Percentiles rank a stretch among this genome's conserved stretches.
These are phyloP conservation scores for Plectrocnemia conspersa DNA, from an alignment of 1,140 invertebrate genomes.

Conservation along the genomic window DNA sequence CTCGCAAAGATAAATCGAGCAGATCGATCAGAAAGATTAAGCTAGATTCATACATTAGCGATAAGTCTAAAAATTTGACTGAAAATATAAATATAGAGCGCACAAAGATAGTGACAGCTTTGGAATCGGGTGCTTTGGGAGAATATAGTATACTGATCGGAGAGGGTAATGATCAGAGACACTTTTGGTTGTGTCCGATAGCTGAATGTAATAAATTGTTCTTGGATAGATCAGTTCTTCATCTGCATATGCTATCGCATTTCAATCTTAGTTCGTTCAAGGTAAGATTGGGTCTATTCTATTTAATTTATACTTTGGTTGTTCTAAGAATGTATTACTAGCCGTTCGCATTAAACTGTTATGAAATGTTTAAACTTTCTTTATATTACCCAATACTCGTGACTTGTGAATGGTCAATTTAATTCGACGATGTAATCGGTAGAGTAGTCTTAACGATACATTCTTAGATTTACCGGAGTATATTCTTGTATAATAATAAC, in stretches of 20 bases:
- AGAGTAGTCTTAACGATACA: no score
- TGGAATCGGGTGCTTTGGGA: constrained; percentile 7
- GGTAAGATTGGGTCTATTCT: constrained; percentile 13
- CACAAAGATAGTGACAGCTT: not conserved
- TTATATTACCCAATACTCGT: no score
- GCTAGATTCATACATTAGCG: constrained; percentile 29
- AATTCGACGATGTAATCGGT: no score
- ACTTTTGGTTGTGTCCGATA: constrained; percentile 29
- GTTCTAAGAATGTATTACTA: not conserved
- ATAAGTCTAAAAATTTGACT: constrained; percentile 14
- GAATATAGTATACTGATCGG: constrained; percentile 9
- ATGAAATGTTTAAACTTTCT: no score
- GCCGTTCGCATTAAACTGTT: no score
- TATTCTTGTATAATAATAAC: no score
- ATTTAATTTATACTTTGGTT: not conserved
- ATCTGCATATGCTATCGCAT: constrained; percentile 27
- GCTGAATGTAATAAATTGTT: constrained; percentile 26
- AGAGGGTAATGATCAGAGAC: constrained; percentile 1
- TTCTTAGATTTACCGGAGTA: no score
- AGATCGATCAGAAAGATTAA: constrained; percentile 19
- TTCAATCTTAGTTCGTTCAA: constrained; percentile 28
- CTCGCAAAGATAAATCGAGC: no score
- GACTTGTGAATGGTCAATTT: no score
- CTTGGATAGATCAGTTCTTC: constrained; percentile 20
- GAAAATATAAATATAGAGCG: constrained; percentile 3